Evolutionary conservation across 92 coral and sea anemone genomes (phyloP), one percentile per base, ranked within the genome.

Genomic region (Metridium senile): DNA sequence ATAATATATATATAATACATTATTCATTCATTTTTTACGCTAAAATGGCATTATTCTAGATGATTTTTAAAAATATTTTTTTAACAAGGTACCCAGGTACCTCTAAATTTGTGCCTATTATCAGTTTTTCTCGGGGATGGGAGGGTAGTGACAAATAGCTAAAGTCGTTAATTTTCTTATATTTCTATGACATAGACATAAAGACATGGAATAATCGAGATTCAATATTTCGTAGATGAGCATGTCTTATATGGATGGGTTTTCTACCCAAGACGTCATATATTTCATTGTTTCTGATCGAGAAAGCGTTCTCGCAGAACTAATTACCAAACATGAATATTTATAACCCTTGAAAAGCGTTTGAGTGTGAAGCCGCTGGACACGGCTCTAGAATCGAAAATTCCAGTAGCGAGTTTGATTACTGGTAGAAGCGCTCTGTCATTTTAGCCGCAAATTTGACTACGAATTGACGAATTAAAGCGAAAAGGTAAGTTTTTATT

Each of bases 291-390:
- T 72, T 51, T 29, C 11, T 6, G 34, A 30, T 33, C 20, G 23
- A 19, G 0, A 29, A 22, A 25, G 23, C 68, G 78, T 68, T 75
- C 80, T 75, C 71, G 57, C 80, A 75, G 71, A 75, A 75, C 80
- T 75, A 75, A 75, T 75, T 34, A 31, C 69, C 26, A 0, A 27
- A 28, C 21, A 75, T 62, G 22, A 62, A 75, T 75, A 75, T 75
- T 75, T 46, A 77, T 66, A 26, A 62, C 26, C 29, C 53, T 77
- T 77, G 33, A 77, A 51, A 66, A 68, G 53, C 74, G 71, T 66
- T 79, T 75, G 76, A 79, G 89, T 81, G 89, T 76, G 79, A 85
- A 85, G 89, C 89, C 89, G 89, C 89, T 85, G 89, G 27, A 46
- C 85, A 83, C 27, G 47, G 29, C 53, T 51, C 78, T 73, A 66